Percentiles rank a stretch among this genome's conserved stretches.
phyloP scores from a whole-genome alignment of 1,140 invertebrate species.

The Spodoptera litura region DNA sequence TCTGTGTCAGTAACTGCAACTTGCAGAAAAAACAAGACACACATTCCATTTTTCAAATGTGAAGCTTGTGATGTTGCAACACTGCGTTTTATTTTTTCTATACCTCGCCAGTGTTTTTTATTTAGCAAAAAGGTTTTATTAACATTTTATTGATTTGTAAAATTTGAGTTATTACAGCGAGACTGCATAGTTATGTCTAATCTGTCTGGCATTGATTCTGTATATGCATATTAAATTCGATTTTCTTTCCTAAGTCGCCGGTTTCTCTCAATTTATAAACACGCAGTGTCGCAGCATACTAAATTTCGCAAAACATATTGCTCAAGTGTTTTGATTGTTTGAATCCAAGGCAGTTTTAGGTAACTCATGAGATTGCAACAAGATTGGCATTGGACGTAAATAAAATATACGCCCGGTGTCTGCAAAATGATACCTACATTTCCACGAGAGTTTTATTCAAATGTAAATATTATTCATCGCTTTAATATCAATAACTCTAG shows the following conservation, averaged over 20 bases:
- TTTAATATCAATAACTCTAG: conserved; percentile 25
- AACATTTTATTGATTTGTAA: too few relatives aligned
- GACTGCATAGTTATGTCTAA: neutral
- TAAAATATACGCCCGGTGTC: conserved; percentile 6
- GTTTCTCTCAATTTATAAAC: conserved; percentile 4
- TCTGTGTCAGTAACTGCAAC: conserved; percentile 8
- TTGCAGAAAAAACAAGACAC: neutral
- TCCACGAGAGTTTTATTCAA: neutral
- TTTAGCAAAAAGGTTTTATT: too few relatives aligned
- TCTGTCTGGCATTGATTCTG: neutral
- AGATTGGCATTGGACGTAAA: neutral
- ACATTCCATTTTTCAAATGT: conserved; percentile 4
- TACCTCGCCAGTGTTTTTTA: neutral
- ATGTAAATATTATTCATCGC: conserved; percentile 18
- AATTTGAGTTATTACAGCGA: too few relatives aligned
- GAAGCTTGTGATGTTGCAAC: neutral
- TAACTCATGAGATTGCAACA: conserved; percentile 32
- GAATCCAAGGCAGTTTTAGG: conserved; percentile 27
- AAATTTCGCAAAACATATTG: conserved; percentile 31
- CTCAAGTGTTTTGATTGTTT: conserved; percentile 14
- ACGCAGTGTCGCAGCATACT: conserved; percentile 17
- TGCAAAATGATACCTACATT: conserved; percentile 16
- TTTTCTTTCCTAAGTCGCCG: neutral
- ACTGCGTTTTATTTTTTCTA: conserved; percentile 6
- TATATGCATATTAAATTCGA: neutral